These are phyloP conservation scores for Adrianichthys oophorus DNA, from an alignment of 2,797 vertebrate genomes.

Conservation along the genomic window DNA sequence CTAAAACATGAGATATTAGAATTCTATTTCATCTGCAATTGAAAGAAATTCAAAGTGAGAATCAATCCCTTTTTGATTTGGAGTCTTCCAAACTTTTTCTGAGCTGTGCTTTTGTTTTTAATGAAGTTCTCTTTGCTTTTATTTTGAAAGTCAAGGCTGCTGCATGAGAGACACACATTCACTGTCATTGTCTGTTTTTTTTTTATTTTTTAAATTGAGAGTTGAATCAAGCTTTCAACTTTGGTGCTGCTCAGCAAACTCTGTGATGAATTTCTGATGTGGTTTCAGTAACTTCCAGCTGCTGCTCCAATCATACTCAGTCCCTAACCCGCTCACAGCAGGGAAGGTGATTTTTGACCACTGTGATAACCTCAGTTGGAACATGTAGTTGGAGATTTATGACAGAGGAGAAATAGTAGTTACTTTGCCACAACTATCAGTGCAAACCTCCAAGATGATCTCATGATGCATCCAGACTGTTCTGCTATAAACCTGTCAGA, in stretches of 20 bases:
- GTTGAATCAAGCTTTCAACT: neutral
- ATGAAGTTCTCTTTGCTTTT: slow-evolving; percentile 5
- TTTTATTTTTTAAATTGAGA: neutral
- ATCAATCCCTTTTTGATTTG: no score
- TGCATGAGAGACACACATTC: neutral
- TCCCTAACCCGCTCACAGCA: slow-evolving; percentile 18
- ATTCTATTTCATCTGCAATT: no score
- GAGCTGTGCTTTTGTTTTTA: neutral
- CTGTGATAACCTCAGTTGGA: slow-evolving; percentile 49
- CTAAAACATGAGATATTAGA: no score
- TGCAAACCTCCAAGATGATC: slow-evolving; percentile 7
- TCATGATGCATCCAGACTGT: slow-evolving; percentile 9
- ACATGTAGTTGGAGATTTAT: slow-evolving; percentile 6
- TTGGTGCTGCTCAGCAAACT: slow-evolving; percentile 1
- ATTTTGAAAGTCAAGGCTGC: slow-evolving; percentile 17
- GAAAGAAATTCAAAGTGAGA: no score
- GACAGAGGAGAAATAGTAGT: neutral
- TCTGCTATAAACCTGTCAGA: slow-evolving; percentile 25
- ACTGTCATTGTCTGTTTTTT: slow-evolving; percentile 2
- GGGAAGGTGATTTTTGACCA: slow-evolving; percentile 39
- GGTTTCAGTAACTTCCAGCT: slow-evolving; percentile 4
- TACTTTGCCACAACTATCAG: slow-evolving; percentile 8
- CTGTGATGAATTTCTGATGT: slow-evolving; percentile 3
- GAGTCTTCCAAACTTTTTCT: slow-evolving; percentile 3
- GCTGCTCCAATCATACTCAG: slow-evolving; percentile 14